Evolutionary conservation across 1,140 invertebrate species (phyloP).

Genomic region (Orius laevigatus): DNA sequence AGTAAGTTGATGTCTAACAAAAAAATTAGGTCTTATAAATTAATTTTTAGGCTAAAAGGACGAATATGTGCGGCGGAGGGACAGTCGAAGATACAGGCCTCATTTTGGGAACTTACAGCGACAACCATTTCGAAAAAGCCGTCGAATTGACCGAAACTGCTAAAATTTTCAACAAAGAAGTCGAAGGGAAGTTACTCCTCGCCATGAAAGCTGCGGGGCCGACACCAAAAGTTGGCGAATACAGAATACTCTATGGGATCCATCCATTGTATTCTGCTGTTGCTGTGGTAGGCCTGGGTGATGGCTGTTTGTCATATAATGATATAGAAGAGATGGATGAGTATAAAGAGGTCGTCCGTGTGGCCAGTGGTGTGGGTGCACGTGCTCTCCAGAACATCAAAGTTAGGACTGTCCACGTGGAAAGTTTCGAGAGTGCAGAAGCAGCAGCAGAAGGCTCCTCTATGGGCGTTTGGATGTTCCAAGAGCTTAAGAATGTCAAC

Average conservation of each 20-base stretch:
- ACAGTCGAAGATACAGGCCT: no score
- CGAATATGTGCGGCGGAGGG: no score
- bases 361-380: conserved; percentile 30
- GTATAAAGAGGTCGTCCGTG: conserved; percentile 29
- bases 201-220: conserved; percentile 24
- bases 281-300: conserved; percentile 32
- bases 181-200: neutral
- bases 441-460: conserved; percentile 54
- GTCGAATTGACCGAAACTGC: no score
- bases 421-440: conserved; percentile 51
- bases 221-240: conserved; percentile 29
- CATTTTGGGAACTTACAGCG: no score
- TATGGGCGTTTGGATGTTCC: conserved; percentile 44
- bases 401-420: conserved; percentile 30
- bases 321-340: conserved; percentile 31
- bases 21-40: no score
- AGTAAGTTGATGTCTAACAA: no score
- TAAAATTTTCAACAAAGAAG: no score
- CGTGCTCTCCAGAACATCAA: conserved; percentile 26
- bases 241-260: conserved; percentile 27
- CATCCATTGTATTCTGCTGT: conserved; percentile 27
- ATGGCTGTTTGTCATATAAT: conserved; percentile 26
- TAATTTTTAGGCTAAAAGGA: no score
- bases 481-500: conserved; percentile 30
- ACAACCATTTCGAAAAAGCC: no score